phyloP scores from a whole-genome alignment of 2,797 vertebrate genomes.

The Poeciliopsis turneri region DNA sequence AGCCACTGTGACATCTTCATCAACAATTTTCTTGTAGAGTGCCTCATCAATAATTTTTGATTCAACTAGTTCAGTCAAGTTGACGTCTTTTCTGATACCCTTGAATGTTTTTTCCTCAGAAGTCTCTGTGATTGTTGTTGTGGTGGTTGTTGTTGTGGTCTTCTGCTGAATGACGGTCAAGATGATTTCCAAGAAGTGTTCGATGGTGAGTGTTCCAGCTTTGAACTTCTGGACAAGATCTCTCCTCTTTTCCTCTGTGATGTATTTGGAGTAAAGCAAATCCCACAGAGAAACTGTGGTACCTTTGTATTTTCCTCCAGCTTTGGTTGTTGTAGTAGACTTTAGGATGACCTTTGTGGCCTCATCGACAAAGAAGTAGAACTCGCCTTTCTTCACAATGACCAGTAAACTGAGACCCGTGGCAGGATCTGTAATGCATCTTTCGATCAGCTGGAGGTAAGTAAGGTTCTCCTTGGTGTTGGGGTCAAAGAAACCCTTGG shows the following conservation, averaged over 20 bases:
- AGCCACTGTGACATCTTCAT: conserved; percentile 68
- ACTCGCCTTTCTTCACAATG: conserved; percentile 68
- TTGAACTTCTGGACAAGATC: conserved; percentile 81
- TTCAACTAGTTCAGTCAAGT: conserved; percentile 70
- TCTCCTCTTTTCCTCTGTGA: conserved; percentile 78
- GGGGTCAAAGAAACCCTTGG: conserved; percentile 62
- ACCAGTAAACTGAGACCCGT: conserved; percentile 55
- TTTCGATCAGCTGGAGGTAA: conserved; percentile 77
- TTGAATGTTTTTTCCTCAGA: conserved; percentile 47
- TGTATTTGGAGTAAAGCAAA: conserved; percentile 84
- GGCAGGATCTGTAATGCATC: conserved; percentile 76
- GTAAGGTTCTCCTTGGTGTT: conserved; percentile 82
- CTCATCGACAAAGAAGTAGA: conserved; percentile 82
- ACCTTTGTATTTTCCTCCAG: conserved; percentile 74
- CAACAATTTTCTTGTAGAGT: conserved; percentile 72
- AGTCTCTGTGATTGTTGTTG: conserved; percentile 29
- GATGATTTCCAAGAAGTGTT: conserved; percentile 75
- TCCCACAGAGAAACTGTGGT: conserved; percentile 76
- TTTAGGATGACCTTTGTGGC: conserved; percentile 71
- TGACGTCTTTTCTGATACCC: conserved; percentile 62
- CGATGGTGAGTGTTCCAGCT: conserved; percentile 64
- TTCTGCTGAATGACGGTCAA: conserved; percentile 43
- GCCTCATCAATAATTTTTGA: conserved; percentile 72
- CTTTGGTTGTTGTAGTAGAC: conserved; percentile 56
- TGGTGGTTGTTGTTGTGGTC: neutral